Percentiles rank a stretch among this genome's conserved stretches.
Evolutionary conservation across 1,140 invertebrate species (phyloP).

Genomic region (Sitophilus oryzae): DNA sequence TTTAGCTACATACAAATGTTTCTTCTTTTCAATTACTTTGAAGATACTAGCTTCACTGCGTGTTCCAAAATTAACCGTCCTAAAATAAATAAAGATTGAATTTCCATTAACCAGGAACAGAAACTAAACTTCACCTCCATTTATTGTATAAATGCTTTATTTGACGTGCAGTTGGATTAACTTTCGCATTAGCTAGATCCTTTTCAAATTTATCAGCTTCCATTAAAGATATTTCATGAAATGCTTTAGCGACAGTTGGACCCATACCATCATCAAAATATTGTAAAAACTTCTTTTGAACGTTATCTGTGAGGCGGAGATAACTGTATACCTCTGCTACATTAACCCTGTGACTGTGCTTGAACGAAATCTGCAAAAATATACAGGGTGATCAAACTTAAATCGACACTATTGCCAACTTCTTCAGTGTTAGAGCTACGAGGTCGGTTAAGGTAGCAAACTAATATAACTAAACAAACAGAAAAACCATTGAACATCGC

Average conservation of each 20-base stretch:
- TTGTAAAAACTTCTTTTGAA: constrained; percentile 5
- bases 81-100: constrained; percentile 6
- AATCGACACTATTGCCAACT: too few species aligned
- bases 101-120: too few species aligned
- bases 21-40: constrained; percentile 1
- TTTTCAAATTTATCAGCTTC: constrained; percentile 2
- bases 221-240: constrained; percentile 2
- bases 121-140: constrained; percentile 2
- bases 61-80: constrained; percentile 4
- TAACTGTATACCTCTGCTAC: not conserved
- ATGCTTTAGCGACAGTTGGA: not conserved
- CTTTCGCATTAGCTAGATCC: constrained; percentile 5
- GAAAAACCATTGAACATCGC: too few species aligned
- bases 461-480: too few species aligned
- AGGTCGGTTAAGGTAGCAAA: too few species aligned
- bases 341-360: too few species aligned
- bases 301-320: constrained; percentile 1
- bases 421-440: too few species aligned
- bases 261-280: constrained; percentile 1
- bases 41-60: constrained; percentile 1
- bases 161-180: constrained; percentile 1
- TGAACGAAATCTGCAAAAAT: too few species aligned
- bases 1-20: constrained; percentile 3
- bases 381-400: too few species aligned
- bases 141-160: constrained; percentile 5